phyloP scores from a whole-genome alignment of 1,140 invertebrate species.

The Diprion similis region DNA sequence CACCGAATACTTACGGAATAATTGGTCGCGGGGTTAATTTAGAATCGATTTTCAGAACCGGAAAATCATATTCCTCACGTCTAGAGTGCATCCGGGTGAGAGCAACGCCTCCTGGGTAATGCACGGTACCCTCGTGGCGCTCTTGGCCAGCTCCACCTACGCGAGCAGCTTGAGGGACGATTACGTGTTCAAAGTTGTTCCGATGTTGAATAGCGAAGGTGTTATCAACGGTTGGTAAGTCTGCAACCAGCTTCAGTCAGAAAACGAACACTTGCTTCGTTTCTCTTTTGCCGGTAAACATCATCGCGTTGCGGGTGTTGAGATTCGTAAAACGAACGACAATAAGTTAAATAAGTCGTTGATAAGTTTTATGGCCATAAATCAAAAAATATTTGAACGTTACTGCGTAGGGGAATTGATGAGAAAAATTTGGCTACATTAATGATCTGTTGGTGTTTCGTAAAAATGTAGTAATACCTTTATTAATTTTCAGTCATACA shows the following conservation, averaged over 20 bases:
- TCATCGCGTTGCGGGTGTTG: background rate
- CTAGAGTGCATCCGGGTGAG: constrained; percentile 88
- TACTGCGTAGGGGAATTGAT: too few relatives aligned
- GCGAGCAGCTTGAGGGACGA: constrained; percentile 70
- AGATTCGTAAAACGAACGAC: too few relatives aligned
- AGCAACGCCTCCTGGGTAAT: constrained; percentile 91
- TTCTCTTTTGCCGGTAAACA: background rate
- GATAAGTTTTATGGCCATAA: too few relatives aligned
- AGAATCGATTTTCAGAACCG: constrained; percentile 61
- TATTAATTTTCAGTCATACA: constrained; percentile 52
- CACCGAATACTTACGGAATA: constrained; percentile 23
- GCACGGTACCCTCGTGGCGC: constrained; percentile 78
- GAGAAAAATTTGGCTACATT: too few relatives aligned
- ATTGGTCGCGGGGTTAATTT: constrained; percentile 12
- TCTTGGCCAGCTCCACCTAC: constrained; percentile 67
- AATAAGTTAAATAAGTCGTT: too few relatives aligned
- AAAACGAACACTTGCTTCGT: background rate
- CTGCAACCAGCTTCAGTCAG: constrained; percentile 1
- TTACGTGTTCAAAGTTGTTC: constrained; percentile 87
- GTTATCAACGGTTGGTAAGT: constrained; percentile 89
- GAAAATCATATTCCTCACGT: constrained; percentile 77
- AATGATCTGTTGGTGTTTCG: background rate
- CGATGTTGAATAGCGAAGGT: constrained; percentile 89
- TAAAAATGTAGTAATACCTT: constrained; percentile 46
- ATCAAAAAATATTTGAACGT: too few relatives aligned